phyloP scores from a whole-genome alignment of 1,140 invertebrate genomes.

The Battus philenor region DNA sequence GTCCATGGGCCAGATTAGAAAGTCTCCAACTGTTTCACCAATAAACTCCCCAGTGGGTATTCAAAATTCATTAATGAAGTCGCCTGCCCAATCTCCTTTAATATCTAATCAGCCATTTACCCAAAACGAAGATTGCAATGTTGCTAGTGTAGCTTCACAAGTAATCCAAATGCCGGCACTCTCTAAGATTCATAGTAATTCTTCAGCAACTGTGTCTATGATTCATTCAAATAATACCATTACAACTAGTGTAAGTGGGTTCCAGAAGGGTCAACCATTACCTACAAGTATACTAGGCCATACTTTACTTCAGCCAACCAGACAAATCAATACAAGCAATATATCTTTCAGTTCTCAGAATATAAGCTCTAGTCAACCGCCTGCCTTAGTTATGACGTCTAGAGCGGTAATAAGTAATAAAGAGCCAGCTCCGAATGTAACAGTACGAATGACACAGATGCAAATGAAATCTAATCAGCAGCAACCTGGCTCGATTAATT shows the following conservation, averaged over 20 bases:
- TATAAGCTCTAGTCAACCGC: constrained; percentile 70
- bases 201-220: constrained; percentile 37
- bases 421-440: constrained; percentile 61
- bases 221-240: constrained; percentile 62
- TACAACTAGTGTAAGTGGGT: constrained; percentile 50
- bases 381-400: constrained; percentile 73
- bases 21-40: constrained; percentile 61
- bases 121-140: constrained; percentile 38
- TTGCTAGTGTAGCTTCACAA: constrained; percentile 48
- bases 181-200: constrained; percentile 67
- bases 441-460: constrained; percentile 59
- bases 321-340: constrained; percentile 56
- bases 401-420: constrained; percentile 59
- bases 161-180: constrained; percentile 73
- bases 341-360: constrained; percentile 73
- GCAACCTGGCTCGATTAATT: constrained; percentile 46
- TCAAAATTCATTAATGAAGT: constrained; percentile 56
- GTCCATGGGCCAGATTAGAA: constrained; percentile 55
- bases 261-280: constrained; percentile 55
- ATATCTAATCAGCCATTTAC: constrained; percentile 46
- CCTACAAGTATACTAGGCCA: constrained; percentile 70
- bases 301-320: constrained; percentile 64
- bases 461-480: constrained; percentile 43
- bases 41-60: constrained; percentile 58
- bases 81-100: constrained; percentile 55